phyloP scores from a whole-genome alignment of 1,140 invertebrate genomes.

The Magallana ariakensis region DNA sequence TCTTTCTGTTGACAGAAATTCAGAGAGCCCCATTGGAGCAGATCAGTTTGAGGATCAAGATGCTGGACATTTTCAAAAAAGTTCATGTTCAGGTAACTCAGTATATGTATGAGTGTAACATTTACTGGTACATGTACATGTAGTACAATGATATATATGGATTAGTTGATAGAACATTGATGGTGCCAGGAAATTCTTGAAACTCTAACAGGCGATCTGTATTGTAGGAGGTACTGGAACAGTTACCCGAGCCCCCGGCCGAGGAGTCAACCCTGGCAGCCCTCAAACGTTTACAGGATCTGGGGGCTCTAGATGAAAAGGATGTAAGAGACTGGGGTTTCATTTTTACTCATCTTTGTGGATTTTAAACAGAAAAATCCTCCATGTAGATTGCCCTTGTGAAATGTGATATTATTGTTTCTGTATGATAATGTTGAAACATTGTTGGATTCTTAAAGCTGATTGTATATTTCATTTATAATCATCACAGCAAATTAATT shows the following conservation, averaged over 20 bases:
- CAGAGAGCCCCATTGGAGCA: constrained; percentile 78
- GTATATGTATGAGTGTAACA: not conserved
- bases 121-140: no score
- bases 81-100: constrained; percentile 61
- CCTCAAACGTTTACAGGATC: constrained; percentile 72
- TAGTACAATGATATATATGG: no score
- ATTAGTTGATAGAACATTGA: no score
- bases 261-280: constrained; percentile 70
- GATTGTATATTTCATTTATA: not conserved
- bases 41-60: constrained; percentile 77
- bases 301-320: constrained; percentile 74
- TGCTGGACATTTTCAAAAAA: constrained; percentile 75
- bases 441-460: not conserved
- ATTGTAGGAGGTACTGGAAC: constrained; percentile 71
- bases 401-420: not conserved
- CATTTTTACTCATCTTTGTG: not conserved
- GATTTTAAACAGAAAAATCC: not conserved
- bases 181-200: no score
- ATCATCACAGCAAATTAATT: not conserved
- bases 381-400: not conserved
- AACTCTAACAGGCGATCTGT: not conserved
- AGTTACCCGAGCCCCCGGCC: constrained; percentile 72
- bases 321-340: constrained; percentile 58
- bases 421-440: not conserved
- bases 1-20: constrained; percentile 70